Evolutionary conservation across 2,113 vertebrate species (phyloP), one percentile per base, ranked within the genome.

Genomic region (Galemys pyrenaicus): DNA sequence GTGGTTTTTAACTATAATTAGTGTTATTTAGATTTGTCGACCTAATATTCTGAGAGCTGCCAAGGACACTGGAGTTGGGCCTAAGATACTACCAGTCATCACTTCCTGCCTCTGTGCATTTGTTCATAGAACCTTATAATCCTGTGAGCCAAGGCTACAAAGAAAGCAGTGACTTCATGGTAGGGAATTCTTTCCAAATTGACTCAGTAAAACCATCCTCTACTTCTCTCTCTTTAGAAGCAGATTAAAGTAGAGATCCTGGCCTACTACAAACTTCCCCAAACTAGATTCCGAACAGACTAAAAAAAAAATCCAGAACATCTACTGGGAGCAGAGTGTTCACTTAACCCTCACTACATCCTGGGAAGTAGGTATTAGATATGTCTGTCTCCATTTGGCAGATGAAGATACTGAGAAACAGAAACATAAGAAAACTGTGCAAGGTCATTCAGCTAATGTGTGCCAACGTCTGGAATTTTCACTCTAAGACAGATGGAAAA

Each of bases 401-500:
- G 96, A 91, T 92, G 83, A 60, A 92, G 35, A 79, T n/a, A 67
- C 70, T 39, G 83, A 87, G 70, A 83, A 87, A 54, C 16, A 46
- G 82, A 71, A 39, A n/a, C 32, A 22, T 15, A 37, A 44, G 51
- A 91, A 78, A 86, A 54, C 71, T 87, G 9, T 30, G 54, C 74
- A 54, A 93, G 74, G 91, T 89, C 84, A 81, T 49, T 77, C 35
- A 78, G 60, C 84, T 64, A 81, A 71, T 71, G 67, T 32, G 41
- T 44, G 49, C 46, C 67, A 64, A 37, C 56, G 85, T 77, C 94
- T 92, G 81, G 93, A 94, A 90, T 67, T 92, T 77, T 91, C 71
- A 94, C 74, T 91, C 83, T 70, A 93, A 96, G 95, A 90, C 96
- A 97, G 97, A 97, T 97, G 95, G 97, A 96, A 92, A 94, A 94